Percentiles rank a stretch among this genome's conserved stretches.
Evolutionary conservation across 2,113 vertebrate genomes (phyloP).

Genomic region (Ammodytes marinus): DNA sequence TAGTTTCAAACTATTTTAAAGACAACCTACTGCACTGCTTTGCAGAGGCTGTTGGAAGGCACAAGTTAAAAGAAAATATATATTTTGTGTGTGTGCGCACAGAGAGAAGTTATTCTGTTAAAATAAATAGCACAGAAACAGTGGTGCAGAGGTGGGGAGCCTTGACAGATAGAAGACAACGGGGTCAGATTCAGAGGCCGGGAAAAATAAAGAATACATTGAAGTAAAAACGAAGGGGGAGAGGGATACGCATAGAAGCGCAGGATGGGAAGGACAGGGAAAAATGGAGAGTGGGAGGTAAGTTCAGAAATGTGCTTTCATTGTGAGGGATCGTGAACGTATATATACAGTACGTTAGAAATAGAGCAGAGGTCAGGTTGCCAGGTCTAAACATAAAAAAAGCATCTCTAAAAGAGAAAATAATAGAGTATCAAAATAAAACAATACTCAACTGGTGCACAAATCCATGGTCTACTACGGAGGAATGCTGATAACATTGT

Average conservation of each 20-base stretch:
- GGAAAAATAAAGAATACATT: slow-evolving; percentile 7
- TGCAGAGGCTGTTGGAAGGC: slow-evolving; percentile 45
- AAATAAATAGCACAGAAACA: slow-evolving; percentile 22
- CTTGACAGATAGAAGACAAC: slow-evolving; percentile 8
- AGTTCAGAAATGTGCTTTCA: neutral
- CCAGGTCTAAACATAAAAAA: slow-evolving; percentile 4
- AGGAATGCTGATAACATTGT: slow-evolving; percentile 11
- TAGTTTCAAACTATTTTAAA: no score
- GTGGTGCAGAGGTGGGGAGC: neutral
- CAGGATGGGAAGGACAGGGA: neutral
- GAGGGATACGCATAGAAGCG: neutral
- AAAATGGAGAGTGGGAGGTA: neutral
- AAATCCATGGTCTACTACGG: neutral
- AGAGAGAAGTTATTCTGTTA: slow-evolving; percentile 16
- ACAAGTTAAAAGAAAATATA: neutral
- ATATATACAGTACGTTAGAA: neutral
- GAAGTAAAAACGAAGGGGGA: neutral
- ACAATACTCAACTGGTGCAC: neutral
- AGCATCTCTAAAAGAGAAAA: neutral
- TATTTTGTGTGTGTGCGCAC: neutral
- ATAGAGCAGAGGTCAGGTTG: slow-evolving; percentile 3
- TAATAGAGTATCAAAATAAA: neutral
- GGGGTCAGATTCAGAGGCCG: slow-evolving; percentile 29
- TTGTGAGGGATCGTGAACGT: neutral
- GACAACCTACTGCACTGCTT: slow-evolving; percentile 20